A percentile compares a stretch with the other conserved stretches of the same genome.
phyloP scores from a whole-genome alignment of 2,888 invertebrate species.

The Rhagonycha lutea region DNA sequence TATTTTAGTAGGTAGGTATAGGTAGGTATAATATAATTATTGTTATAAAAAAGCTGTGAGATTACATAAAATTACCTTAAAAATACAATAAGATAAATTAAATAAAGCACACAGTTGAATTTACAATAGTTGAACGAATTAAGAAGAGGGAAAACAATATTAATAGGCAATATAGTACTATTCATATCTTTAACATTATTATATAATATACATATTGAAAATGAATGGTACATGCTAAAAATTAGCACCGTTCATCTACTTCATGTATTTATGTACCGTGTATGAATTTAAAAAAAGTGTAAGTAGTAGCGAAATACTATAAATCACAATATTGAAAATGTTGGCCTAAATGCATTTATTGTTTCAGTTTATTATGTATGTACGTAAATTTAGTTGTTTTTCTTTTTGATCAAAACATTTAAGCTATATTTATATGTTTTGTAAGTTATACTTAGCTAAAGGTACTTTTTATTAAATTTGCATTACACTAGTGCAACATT shows the following conservation, averaged over 20 bases:
- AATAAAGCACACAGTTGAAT: not conserved
- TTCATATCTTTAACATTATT: conserved; percentile 19
- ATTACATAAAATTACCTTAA: not conserved
- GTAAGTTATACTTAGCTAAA: conserved; percentile 20
- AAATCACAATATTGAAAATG: conserved; percentile 14
- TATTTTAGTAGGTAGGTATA: not conserved
- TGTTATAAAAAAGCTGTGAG: not conserved
- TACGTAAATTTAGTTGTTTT: conserved; percentile 14
- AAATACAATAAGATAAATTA: not conserved
- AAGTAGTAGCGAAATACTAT: conserved; percentile 15
- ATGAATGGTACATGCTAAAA: conserved; percentile 22
- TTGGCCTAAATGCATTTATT: conserved; percentile 7
- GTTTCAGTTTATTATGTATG: conserved; percentile 14
- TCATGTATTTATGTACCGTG: not conserved
- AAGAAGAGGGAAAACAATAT: not conserved
- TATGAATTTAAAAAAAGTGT: conserved; percentile 6
- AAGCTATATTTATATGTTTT: conserved; percentile 6
- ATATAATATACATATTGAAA: conserved; percentile 23
- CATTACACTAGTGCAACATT: conserved; percentile 20
- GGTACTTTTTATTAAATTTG: conserved; percentile 9
- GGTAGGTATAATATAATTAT: not conserved
- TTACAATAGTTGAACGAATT: not conserved
- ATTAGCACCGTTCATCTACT: conserved; percentile 23
- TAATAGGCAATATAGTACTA: not conserved
- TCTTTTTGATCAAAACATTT: conserved; percentile 4